A percentile compares a stretch with the other conserved stretches of the same genome.
Evolutionary conservation across 2,888 invertebrate genomes (phyloP).

Genomic region (Acanthosepion pharaonis): DNA sequence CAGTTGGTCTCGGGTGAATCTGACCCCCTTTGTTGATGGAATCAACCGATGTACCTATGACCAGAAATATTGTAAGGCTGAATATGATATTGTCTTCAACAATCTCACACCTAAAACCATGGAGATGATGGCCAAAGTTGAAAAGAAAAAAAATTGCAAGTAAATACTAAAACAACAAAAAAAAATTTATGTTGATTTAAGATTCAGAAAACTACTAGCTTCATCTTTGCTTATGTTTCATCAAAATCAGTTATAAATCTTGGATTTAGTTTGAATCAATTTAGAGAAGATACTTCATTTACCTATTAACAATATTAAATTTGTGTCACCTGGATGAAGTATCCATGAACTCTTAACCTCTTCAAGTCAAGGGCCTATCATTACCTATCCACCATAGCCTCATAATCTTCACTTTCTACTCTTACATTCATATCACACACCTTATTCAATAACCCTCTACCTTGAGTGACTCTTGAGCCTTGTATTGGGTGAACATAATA

Average conservation of each 20-base stretch:
- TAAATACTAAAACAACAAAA: background rate
- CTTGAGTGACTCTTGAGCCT: too few relatives aligned
- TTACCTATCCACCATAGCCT: too few relatives aligned
- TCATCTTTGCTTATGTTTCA: background rate
- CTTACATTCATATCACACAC: too few relatives aligned
- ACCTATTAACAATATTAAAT: too few relatives aligned
- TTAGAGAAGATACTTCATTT: too few relatives aligned
- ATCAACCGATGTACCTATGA: background rate
- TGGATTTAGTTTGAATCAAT: too few relatives aligned
- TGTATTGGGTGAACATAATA: too few relatives aligned
- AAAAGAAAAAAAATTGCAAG: background rate
- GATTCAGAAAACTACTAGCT: background rate
- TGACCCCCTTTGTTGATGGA: constrained; percentile 3
- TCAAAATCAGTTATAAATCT: background rate
- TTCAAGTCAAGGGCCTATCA: too few relatives aligned
- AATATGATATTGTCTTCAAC: constrained; percentile 35
- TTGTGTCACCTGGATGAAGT: too few relatives aligned
- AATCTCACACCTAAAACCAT: background rate
- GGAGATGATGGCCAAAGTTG: background rate
- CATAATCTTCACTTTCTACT: too few relatives aligned
- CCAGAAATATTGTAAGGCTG: background rate
- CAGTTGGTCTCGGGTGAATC: constrained; percentile 23
- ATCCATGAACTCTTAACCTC: too few relatives aligned
- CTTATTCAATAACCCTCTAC: too few relatives aligned
- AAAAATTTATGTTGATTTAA: background rate